phyloP scores from a whole-genome alignment of 2,888 invertebrate species.

The Melanophora roralis region DNA sequence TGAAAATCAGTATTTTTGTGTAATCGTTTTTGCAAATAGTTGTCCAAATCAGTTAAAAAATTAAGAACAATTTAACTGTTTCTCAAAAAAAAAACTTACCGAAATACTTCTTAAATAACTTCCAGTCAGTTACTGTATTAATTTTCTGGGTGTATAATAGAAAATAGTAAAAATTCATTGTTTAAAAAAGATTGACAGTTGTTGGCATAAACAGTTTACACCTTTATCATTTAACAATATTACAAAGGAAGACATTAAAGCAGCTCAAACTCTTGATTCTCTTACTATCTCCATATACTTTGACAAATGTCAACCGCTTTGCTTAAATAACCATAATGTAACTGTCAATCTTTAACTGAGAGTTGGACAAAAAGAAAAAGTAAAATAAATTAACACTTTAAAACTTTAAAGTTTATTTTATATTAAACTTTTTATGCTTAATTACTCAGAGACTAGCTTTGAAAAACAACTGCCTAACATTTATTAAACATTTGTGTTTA shows the following conservation, averaged over 20 bases:
- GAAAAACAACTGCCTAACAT: background rate
- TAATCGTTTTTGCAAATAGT: too few species aligned
- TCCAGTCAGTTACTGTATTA: too few species aligned
- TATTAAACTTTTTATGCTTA: background rate
- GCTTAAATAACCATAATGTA: constrained; percentile 17
- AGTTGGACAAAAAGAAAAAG: background rate
- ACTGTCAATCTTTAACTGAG: constrained; percentile 42
- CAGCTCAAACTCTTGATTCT: background rate
- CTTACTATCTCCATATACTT: background rate
- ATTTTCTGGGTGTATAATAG: background rate
- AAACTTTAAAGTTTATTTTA: constrained; percentile 2
- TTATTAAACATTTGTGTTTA: background rate
- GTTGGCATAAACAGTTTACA: constrained; percentile 52
- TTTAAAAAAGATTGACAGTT: constrained; percentile 51
- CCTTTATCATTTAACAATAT: constrained; percentile 46
- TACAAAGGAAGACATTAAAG: background rate
- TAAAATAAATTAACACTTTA: constrained; percentile 19
- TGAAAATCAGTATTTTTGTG: too few species aligned
- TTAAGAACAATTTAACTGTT: too few species aligned
- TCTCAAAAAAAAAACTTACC: too few species aligned
- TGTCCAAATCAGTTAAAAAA: too few species aligned
- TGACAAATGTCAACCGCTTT: background rate
- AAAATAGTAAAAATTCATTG: constrained; percentile 24
- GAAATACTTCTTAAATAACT: too few species aligned
- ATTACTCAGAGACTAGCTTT: constrained; percentile 33